Evolutionary conservation across 2,797 vertebrate genomes (phyloP), one percentile per base, ranked within the genome.

Genomic region (Geotrypetes seraphini): DNA sequence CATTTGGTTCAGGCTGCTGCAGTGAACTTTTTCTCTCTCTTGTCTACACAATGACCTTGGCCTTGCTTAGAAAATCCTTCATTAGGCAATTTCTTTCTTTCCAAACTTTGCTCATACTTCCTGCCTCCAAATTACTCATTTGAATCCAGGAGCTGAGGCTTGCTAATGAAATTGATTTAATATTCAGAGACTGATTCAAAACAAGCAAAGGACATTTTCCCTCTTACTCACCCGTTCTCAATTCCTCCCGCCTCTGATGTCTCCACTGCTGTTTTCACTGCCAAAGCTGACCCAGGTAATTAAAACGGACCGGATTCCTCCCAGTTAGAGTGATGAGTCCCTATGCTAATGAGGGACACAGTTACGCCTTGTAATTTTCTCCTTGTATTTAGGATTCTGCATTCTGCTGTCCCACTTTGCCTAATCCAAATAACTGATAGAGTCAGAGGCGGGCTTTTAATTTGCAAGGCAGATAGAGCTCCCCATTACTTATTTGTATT

Each of bases 401-500:
- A 5, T 11, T 36, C 11, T 12, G 6, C 25, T 36, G 14, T n/a
- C 35, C 18, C 15, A 14, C 28, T 39, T 39, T 39, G 28, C 36
- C 28, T 39, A 39, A 39, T 39, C 23, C 18, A 29, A 31, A 11
- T 25, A 23, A 25, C 11, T 23, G 27, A 12, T 16, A 29, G 24
- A 30, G 17, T 28, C 22, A 23, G 12, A 31, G 29, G 22, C 18
- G 9, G 19, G 18, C 25, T 17, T 21, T 32, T 31, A 40, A 31
- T 32, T 39, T 39, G 36, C 22, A n/a, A 13, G 36, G 21, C 28
- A 25, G 18, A 39, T 22, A 39, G 29, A 39, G 18, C 15, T 4
- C 21, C 22, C 15, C 9, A 24, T 31, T 30, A 23, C 25, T 38
- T 40, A 49, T 36, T 15, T 33, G 49, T 11, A 39, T 27, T 32